Base-by-base conservation (phyloP, 2,113 vertebrate genomes). In the Protomyctophum bolini region DNA sequence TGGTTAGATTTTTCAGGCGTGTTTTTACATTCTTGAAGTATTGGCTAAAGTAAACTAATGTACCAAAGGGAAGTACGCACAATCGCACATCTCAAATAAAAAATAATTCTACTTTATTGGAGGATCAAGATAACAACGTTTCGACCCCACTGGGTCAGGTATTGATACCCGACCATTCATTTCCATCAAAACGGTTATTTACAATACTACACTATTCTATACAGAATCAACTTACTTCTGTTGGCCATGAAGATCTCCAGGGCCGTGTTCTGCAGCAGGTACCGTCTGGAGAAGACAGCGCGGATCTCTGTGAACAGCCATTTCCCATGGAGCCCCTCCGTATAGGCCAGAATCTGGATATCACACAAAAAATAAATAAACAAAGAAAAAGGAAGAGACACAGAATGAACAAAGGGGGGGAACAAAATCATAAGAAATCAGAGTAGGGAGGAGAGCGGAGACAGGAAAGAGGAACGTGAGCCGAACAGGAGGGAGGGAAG, bases 201-300 rank as follows among this genome's bases (percentile, higher is more conserved):
- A 41, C 3, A 59, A 29, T 29, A 21, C 21, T 58, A 58, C 21
- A 11, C 12, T 10, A 7, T 61, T 11, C 45, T 47, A 61, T 21
- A 45, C 28, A 29, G 33, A 12, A 41, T n/a, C 12, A 47, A 33
- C 79, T 88, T 95, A 99, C 98, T 98, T 93, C 97, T 94, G 67
- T 98, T 99, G 84, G 97, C 96, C 96, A 99, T 95, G 90, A 99
- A 98, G 86, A 99, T 95, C 85, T 99, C 98, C 91, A 99, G 86
- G 0, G 96, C 96, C 8, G 97, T 97, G 65, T 97, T 99, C 84
- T 99, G 98, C 75, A 99, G 92, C 57, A 99, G 94, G 75, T 96
- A 98, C 72, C 97, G 96, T 45, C 98, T 93, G 72, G 97, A 98
- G 91, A 98, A 98, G 87, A 99, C 55, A 0, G 97, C 91, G 0